These are phyloP conservation scores for Agonopterix subpropinquella DNA, from an alignment of 2,888 invertebrate genomes.

Conservation along the genomic window DNA sequence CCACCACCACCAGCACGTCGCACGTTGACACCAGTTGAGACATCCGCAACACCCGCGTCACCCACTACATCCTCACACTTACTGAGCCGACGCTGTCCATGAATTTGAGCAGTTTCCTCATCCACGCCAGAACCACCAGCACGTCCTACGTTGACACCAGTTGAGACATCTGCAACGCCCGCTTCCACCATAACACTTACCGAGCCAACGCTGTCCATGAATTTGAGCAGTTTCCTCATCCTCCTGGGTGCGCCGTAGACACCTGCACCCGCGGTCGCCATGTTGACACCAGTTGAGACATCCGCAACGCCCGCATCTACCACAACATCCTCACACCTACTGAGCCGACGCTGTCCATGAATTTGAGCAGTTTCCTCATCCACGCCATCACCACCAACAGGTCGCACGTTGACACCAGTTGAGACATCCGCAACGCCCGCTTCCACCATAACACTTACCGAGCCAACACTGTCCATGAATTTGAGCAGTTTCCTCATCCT, in stretches of 20 bases:
- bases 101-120: slow-evolving; percentile 68
- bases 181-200: slow-evolving; percentile 26
- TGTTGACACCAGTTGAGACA: slow-evolving; percentile 73
- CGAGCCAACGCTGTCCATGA: slow-evolving; percentile 68
- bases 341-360: slow-evolving; percentile 66
- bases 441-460: slow-evolving; percentile 31
- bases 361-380: slow-evolving; percentile 67
- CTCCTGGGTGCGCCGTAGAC: slow-evolving; percentile 62
- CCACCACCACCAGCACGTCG: too few relatives aligned
- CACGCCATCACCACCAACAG: slow-evolving; percentile 69
- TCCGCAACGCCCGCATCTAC: slow-evolving; percentile 46
- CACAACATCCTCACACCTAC: slow-evolving; percentile 27
- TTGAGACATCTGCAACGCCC: slow-evolving; percentile 69
- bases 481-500: slow-evolving; percentile 68
- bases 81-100: slow-evolving; percentile 69
- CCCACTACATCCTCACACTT: slow-evolving; percentile 53
- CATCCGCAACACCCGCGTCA: slow-evolving; percentile 52
- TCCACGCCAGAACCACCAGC: slow-evolving; percentile 67
- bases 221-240: slow-evolving; percentile 67
- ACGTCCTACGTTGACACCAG: slow-evolving; percentile 76
- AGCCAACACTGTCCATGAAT: slow-evolving; percentile 66
- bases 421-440: slow-evolving; percentile 64
- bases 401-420: slow-evolving; percentile 74
- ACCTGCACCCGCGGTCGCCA: too few relatives aligned
- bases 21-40: slow-evolving; percentile 74